Evolutionary conservation across 2,113 vertebrate species (phyloP).

Genomic region (Axis porcinus): DNA sequence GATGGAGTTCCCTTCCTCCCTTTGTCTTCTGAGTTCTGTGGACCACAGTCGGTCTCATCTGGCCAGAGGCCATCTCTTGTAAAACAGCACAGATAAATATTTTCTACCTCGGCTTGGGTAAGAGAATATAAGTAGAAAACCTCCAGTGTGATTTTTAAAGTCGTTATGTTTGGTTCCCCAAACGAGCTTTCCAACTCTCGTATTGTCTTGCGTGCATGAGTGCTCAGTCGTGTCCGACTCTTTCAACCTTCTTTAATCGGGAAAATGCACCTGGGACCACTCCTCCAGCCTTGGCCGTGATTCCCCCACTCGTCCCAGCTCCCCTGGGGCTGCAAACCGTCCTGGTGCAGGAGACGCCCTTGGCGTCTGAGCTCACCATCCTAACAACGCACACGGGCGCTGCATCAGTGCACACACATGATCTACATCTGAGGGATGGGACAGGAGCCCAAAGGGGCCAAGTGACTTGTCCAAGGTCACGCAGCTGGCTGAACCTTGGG

Average conservation of each 20-base stretch:
- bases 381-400: fast-evolving
- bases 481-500: fast-evolving
- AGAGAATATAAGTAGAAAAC: not conserved
- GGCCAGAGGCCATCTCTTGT: constrained; percentile 12
- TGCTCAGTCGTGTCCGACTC: not conserved
- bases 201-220: not conserved
- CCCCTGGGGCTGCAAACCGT: fast-evolving
- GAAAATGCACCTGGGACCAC: fast-evolving
- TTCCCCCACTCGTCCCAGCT: fast-evolving
- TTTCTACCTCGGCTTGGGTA: constrained; percentile 37
- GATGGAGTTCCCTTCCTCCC: not conserved
- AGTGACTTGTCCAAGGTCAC: not conserved
- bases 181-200: not conserved
- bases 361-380: fast-evolving
- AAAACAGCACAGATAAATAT: constrained; percentile 48
- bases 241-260: not conserved
- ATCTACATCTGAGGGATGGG: fast-evolving
- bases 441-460: not conserved
- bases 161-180: constrained; percentile 35
- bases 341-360: fast-evolving
- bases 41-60: not conserved
- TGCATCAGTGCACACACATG: fast-evolving
- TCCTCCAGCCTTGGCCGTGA: fast-evolving
- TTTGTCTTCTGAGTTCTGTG: not conserved
- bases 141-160: constrained; percentile 54